These are phyloP conservation scores for Andrena chrysosceles DNA, from an alignment of 2,888 invertebrate genomes.

Conservation along the genomic window DNA sequence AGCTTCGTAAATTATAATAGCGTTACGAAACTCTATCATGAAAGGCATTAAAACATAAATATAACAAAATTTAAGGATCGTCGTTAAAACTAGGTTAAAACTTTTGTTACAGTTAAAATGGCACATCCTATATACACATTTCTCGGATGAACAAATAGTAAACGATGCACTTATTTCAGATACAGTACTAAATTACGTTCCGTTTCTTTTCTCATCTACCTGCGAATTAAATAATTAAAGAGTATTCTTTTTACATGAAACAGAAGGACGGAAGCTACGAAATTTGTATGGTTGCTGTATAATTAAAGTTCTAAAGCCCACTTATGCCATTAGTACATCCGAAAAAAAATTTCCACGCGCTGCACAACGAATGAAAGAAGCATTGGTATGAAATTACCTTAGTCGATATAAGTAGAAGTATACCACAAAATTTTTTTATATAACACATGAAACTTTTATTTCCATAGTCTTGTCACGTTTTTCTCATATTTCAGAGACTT, in stretches of 20 bases:
- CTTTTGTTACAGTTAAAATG: slow-evolving; percentile 2
- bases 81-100: neutral
- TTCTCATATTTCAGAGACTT: slow-evolving; percentile 7
- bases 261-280: neutral
- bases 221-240: slow-evolving; percentile 43
- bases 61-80: neutral
- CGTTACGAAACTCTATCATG: neutral
- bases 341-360: slow-evolving; percentile 13
- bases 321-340: slow-evolving; percentile 18
- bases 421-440: slow-evolving; percentile 3
- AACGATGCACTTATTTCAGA: neutral
- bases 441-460: slow-evolving; percentile 5
- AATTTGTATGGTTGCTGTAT: slow-evolving; percentile 23
- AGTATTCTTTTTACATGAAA: slow-evolving; percentile 23
- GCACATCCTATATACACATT: too few species aligned
- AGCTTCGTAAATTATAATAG: too few species aligned
- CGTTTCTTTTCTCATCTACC: slow-evolving; percentile 21
- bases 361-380: slow-evolving; percentile 26
- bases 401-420: neutral
- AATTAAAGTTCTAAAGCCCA: slow-evolving; percentile 40
- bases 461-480: slow-evolving; percentile 7
- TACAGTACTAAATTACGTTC: neutral
- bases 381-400: slow-evolving; percentile 24
- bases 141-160: neutral
- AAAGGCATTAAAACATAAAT: neutral